phyloP scores from a whole-genome alignment of 2,797 vertebrate species.

The Oophaga sylvatica region DNA sequence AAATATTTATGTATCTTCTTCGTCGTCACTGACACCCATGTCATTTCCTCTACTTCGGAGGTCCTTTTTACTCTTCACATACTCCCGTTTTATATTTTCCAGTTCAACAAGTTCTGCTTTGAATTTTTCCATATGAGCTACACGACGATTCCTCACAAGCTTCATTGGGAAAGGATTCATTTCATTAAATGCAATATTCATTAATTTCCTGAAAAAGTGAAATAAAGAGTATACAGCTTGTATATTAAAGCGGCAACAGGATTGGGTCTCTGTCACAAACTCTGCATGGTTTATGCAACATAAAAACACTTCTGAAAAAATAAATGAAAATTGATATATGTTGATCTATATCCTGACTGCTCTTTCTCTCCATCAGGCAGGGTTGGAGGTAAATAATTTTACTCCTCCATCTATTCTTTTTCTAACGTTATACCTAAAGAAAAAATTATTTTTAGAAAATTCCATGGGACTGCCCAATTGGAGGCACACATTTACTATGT shows the following conservation, averaged over 20 bases:
- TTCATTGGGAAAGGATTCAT: constrained; percentile 92
- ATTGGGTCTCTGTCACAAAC: background rate
- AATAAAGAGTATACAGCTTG: background rate
- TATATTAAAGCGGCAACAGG: background rate
- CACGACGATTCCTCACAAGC: constrained; percentile 80
- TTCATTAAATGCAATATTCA: constrained; percentile 85
- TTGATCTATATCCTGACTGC: no score
- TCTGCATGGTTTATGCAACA: background rate
- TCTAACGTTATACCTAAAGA: no score
- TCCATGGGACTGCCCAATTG: no score
- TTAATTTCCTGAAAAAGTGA: constrained; percentile 79
- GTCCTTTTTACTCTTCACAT: constrained; percentile 70
- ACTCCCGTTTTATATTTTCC: constrained; percentile 82
- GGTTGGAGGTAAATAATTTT: no score
- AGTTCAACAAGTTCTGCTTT: constrained; percentile 83
- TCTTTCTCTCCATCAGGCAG: no score
- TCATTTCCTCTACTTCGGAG: constrained; percentile 72
- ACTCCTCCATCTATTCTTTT: no score
- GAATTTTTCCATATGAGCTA: constrained; percentile 80
- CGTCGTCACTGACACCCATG: constrained; percentile 80
- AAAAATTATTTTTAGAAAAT: no score
- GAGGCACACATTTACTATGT: no score
- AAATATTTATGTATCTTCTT: constrained; percentile 75
- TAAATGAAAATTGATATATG: no score
- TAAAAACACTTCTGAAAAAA: background rate